Percentiles rank a stretch among this genome's conserved stretches.
phyloP scores from a whole-genome alignment of 2,888 invertebrate species.

The Caenorhabditis sp. region DNA sequence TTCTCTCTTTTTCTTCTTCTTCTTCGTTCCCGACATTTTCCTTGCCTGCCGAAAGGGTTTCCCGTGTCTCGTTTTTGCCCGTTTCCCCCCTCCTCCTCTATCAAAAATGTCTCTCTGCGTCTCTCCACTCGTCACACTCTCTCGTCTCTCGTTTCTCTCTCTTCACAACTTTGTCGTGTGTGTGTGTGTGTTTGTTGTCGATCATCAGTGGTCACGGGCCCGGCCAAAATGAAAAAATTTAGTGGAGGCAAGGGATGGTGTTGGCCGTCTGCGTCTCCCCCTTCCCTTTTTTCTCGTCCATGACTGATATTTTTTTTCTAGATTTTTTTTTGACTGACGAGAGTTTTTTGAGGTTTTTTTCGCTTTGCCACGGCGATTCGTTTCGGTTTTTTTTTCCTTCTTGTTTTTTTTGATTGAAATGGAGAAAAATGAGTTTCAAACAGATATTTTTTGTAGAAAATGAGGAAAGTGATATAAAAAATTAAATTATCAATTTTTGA shows the following conservation, averaged over 20 bases:
- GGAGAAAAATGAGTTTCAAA: too few relatives aligned
- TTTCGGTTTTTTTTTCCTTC: too few relatives aligned
- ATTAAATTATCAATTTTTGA: slow-evolving; percentile 8
- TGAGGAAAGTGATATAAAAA: neutral
- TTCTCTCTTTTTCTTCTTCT: slow-evolving; percentile 2
- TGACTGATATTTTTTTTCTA: slow-evolving; percentile 11
- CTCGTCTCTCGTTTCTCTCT: neutral
- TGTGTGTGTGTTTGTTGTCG: slow-evolving; percentile 5
- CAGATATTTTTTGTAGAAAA: neutral
- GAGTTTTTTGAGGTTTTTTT: neutral
- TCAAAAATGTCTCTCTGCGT: neutral
- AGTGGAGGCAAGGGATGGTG: too few relatives aligned
- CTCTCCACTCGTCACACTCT: neutral
- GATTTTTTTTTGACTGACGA: too few relatives aligned
- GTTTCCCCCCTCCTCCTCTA: too few relatives aligned
- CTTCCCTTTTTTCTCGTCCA: slow-evolving; percentile 28
- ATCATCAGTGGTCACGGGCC: slow-evolving; percentile 14
- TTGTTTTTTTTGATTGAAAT: too few relatives aligned
- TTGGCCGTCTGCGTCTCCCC: slow-evolving; percentile 17
- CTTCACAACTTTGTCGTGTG: neutral
- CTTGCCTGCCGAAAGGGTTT: neutral
- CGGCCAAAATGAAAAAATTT: too few relatives aligned
- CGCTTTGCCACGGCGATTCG: too few relatives aligned
- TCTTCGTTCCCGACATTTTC: neutral
- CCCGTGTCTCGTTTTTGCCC: too few relatives aligned